phyloP scores from a whole-genome alignment of 2,113 vertebrate species.

The Antidorcas marsupialis region DNA sequence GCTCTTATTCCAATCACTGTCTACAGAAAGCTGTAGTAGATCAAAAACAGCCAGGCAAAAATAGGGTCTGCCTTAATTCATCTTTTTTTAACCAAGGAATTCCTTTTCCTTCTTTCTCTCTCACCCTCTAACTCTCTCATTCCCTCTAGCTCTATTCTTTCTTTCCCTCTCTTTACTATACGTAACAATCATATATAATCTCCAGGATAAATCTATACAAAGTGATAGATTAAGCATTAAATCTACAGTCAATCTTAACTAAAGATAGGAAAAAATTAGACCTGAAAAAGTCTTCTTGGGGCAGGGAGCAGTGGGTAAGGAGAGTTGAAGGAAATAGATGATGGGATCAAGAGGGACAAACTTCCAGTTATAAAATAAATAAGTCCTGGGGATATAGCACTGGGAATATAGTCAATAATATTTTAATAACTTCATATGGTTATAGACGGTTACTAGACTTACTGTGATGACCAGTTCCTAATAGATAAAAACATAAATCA shows the following conservation, averaged over 20 bases:
- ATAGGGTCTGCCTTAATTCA: neutral
- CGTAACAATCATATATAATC: neutral
- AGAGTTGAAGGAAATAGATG: neutral
- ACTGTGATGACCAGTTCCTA: neutral
- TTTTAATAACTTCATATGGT: neutral
- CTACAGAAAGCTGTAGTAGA: neutral
- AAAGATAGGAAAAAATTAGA: neutral
- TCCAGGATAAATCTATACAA: neutral
- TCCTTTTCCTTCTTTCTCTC: neutral
- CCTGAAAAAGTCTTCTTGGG: neutral
- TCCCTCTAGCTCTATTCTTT: neutral
- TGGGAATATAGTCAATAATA: neutral
- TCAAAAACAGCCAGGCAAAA: neutral
- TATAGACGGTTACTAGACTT: neutral
- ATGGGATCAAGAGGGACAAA: neutral
- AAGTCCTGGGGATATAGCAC: neutral
- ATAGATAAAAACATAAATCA: neutral
- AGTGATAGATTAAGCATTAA: neutral
- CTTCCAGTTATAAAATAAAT: neutral
- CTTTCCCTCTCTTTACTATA: neutral
- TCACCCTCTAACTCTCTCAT: neutral
- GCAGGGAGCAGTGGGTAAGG: neutral
- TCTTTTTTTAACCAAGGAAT: neutral
- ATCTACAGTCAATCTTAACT: neutral
- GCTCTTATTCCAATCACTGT: neutral